phyloP scores from a whole-genome alignment of 2,113 vertebrate species.

The Australoheros scitulus region DNA sequence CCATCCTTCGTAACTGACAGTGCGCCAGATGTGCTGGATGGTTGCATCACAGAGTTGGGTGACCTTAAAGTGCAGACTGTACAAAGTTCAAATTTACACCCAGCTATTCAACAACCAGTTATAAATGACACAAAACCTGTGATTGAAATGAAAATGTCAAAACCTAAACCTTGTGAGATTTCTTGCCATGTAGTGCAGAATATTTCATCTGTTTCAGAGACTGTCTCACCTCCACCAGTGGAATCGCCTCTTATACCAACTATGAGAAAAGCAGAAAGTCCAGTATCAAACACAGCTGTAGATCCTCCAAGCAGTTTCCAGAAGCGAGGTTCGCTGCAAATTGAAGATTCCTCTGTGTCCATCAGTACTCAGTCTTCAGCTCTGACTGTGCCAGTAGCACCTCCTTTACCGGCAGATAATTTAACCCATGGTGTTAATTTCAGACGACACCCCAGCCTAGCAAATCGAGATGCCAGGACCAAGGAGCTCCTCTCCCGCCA shows the following conservation, averaged over 20 bases:
- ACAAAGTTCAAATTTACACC: slow-evolving; percentile 28
- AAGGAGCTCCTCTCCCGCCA: slow-evolving; percentile 80
- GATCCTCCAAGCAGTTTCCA: not conserved
- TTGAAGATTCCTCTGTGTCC: slow-evolving; percentile 32
- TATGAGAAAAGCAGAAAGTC: slow-evolving; percentile 11
- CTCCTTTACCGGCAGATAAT: slow-evolving; percentile 56
- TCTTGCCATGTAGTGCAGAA: slow-evolving; percentile 10
- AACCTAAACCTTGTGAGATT: not conserved
- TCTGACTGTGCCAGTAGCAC: slow-evolving; percentile 3
- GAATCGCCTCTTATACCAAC: slow-evolving; percentile 24
- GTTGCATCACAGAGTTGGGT: slow-evolving; percentile 13
- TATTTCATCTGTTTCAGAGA: slow-evolving; percentile 15
- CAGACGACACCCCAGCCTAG: slow-evolving; percentile 66
- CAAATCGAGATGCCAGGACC: slow-evolving; percentile 64
- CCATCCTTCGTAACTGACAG: slow-evolving; percentile 63
- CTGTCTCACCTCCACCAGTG: not conserved
- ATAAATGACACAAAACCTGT: slow-evolving; percentile 1
- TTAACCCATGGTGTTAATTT: slow-evolving; percentile 68
- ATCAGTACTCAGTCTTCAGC: slow-evolving; percentile 9
- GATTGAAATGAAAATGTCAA: not conserved
- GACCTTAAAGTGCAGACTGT: not conserved
- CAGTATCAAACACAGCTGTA: not conserved
- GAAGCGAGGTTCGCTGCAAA: slow-evolving; percentile 22
- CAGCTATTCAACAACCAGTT: slow-evolving; percentile 2
- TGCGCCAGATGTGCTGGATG: slow-evolving; percentile 33